phyloP scores from a whole-genome alignment of 2,797 vertebrate genomes.

The Pangasius larnaudii region DNA sequence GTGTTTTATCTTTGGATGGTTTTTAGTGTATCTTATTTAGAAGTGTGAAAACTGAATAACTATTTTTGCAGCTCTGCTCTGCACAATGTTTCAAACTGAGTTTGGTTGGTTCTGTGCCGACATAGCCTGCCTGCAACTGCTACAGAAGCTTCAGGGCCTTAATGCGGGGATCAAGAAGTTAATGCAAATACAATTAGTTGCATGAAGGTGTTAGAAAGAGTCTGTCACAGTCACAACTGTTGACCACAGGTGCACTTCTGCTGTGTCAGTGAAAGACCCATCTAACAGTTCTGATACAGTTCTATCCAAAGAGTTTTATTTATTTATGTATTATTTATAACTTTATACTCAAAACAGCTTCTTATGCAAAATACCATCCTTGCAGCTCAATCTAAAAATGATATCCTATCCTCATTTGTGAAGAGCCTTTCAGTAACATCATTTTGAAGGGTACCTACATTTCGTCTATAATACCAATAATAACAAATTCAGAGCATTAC shows the following conservation, averaged over 20 bases:
- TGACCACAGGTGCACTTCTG: too few species aligned
- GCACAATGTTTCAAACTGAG: neutral
- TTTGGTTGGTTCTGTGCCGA: neutral
- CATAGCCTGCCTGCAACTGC: neutral
- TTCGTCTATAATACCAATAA: neutral
- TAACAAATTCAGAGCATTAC: too few species aligned
- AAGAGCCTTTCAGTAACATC: neutral
- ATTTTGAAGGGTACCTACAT: neutral
- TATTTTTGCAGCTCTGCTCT: neutral
- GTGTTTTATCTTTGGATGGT: neutral
- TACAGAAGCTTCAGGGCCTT: neutral
- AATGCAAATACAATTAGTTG: neutral
- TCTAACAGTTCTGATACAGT: neutral
- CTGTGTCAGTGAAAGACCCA: neutral
- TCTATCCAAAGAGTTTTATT: neutral
- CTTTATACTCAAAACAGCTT: neutral
- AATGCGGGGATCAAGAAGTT: neutral
- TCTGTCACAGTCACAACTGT: neutral
- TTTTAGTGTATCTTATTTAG: neutral
- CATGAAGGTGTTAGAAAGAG: neutral
- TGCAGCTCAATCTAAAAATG: neutral
- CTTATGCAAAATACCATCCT: neutral
- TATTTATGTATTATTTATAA: neutral
- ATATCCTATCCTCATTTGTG: neutral
- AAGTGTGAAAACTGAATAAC: neutral